phyloP scores from a whole-genome alignment of 64 coral and sea anemone genomes.

The Pachyseris speciosa region DNA sequence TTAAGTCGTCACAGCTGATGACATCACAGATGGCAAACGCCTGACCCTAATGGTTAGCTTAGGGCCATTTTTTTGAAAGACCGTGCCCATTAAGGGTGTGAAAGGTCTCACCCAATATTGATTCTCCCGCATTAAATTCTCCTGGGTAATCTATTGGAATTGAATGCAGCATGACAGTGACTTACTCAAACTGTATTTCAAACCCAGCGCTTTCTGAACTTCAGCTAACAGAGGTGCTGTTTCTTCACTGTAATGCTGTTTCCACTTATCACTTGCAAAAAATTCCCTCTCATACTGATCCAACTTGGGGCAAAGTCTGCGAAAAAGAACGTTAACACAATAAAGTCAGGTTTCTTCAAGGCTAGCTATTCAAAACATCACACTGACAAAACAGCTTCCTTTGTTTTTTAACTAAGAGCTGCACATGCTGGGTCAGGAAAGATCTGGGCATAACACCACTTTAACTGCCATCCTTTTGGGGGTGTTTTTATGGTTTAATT shows the following conservation, averaged over 20 bases:
- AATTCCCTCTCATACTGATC: conserved; percentile 64
- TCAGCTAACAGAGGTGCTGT: conserved; percentile 65
- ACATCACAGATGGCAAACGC: no score
- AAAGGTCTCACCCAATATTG: no score
- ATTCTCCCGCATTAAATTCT: no score
- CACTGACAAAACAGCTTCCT: no score
- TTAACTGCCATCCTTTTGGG: no score
- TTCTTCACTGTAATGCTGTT: conserved; percentile 56
- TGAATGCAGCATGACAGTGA: neutral
- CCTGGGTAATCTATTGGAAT: neutral
- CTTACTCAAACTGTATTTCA: conserved; percentile 55
- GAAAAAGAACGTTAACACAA: neutral
- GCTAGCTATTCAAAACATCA: neutral
- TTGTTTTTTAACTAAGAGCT: neutral
- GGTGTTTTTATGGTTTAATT: no score
- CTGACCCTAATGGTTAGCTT: no score
- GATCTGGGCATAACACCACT: no score
- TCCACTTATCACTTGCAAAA: conserved; percentile 17
- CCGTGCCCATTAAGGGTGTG: no score
- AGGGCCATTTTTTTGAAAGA: no score
- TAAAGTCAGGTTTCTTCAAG: neutral
- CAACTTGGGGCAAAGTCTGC: conserved; percentile 80
- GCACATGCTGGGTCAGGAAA: no score
- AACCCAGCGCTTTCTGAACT: conserved; percentile 65
- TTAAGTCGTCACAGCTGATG: no score